Base-by-base conservation (phyloP, 2,888 invertebrate genomes). In the Eupithecia pulchellata region DNA sequence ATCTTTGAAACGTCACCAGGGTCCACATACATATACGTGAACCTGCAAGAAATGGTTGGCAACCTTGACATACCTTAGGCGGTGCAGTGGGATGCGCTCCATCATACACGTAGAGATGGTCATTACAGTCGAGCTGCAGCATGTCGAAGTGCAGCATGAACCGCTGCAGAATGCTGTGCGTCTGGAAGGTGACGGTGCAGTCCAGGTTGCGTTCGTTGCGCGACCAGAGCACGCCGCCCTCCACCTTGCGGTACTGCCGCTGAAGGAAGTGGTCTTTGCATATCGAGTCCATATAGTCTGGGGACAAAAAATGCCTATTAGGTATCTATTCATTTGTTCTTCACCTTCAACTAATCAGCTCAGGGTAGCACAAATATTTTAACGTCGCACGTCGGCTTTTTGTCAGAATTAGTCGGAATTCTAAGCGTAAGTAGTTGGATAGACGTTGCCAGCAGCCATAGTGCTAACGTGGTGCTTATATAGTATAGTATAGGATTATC, bases 81-180 rank as follows among this genome's bases (percentile, higher is more conserved):
- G 96, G 96, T 67, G 97, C 97, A 62, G 97, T 98, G 63, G 97
- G 97, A 86, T 98, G 98, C 20, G 98, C 98, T 3, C 98, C 98
- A 91, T 98, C 98, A 88, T 97, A 98, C 86, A 98, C 97, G 85
- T 97, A 97, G 68, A 98, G 96, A 91, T 98, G 98, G 92, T 98
- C 98, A 89, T 98, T 98, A 94, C 98, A 98, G 93, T 98, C 98
- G 76, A 98, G 95, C 90, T 98, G 97, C 82, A 98, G 95, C 90
- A 97, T 96, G 88, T 98, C 98, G 92, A 98, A 98, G 85, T 98
- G 96, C 84, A 98, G 96, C 98, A 98, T 98, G 92, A 98, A 98
- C 82, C 98, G 95, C 94, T 98, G 98, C 84, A 98, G 95, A 83
- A 98, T 98, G 88, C 98, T 98, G 94, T 98, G 98, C 80, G 98